These are phyloP conservation scores for Centropus bengalensis DNA, from an alignment of 2,113 vertebrate genomes.

Conservation along the genomic window DNA sequence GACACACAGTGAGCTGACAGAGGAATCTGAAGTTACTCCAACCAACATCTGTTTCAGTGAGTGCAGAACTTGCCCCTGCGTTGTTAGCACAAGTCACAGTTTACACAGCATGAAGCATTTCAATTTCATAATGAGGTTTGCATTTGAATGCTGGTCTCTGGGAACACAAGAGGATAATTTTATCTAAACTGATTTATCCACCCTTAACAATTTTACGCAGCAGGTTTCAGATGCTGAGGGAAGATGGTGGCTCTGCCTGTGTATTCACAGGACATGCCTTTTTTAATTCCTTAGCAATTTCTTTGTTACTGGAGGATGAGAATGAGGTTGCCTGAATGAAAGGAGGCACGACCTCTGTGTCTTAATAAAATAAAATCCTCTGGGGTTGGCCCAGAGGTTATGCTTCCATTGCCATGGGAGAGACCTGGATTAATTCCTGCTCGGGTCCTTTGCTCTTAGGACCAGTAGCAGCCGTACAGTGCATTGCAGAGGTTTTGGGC, in stretches of 20 bases:
- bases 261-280: background rate
- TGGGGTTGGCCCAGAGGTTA: background rate
- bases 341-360: background rate
- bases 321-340: conserved; percentile 18
- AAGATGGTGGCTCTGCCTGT: background rate
- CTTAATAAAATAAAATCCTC: conserved; percentile 50
- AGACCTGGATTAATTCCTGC: conserved; percentile 35
- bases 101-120: background rate
- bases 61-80: background rate
- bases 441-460: background rate
- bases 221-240: background rate
- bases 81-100: conserved; percentile 33
- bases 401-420: background rate
- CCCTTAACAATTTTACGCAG: background rate
- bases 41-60: background rate
- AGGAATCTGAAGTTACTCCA: background rate
- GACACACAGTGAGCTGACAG: background rate
- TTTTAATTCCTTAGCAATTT: conserved; percentile 47
- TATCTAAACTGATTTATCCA: background rate
- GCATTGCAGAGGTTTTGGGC: background rate
- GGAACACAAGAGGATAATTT: conserved; percentile 6
- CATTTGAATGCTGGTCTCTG: background rate
- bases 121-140: background rate
- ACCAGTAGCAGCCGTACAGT: background rate
- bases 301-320: background rate